Evolutionary conservation across 2,797 vertebrate genomes (phyloP).

Genomic region (Gambelia wislizenii): DNA sequence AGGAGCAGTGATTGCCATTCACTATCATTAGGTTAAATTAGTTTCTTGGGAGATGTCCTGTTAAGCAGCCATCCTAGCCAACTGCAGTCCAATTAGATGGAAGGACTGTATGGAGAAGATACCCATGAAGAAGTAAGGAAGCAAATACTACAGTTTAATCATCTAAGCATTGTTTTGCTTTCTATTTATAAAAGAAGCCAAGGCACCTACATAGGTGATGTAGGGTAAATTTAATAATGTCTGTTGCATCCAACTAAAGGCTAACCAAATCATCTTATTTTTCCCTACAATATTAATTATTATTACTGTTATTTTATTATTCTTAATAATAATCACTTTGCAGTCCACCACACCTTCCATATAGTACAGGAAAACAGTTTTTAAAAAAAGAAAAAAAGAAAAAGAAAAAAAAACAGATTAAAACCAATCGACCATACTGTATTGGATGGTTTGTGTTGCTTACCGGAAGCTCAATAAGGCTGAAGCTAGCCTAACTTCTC

Average conservation of each 20-base stretch:
- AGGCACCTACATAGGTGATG: neutral
- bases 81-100: conserved; percentile 39
- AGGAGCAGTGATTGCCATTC: conserved; percentile 59
- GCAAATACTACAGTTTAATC: neutral
- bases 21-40: conserved; percentile 62
- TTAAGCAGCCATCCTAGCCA: conserved; percentile 48
- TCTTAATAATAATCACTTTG: too few species aligned
- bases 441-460: too few species aligned
- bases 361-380: too few species aligned
- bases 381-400: too few species aligned
- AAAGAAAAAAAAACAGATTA: too few species aligned
- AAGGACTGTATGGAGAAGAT: neutral
- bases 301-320: too few species aligned
- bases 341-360: too few species aligned
- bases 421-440: too few species aligned
- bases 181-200: neutral
- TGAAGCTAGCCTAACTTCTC: too few species aligned
- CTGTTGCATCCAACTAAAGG: neutral
- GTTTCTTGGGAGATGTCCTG: conserved; percentile 64
- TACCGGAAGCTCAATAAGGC: too few species aligned
- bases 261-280: too few species aligned
- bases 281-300: too few species aligned
- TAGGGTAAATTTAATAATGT: neutral
- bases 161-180: neutral
- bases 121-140: conserved; percentile 21